Base-by-base conservation (phyloP, 2,888 invertebrate species). In the Apantesis nais region DNA sequence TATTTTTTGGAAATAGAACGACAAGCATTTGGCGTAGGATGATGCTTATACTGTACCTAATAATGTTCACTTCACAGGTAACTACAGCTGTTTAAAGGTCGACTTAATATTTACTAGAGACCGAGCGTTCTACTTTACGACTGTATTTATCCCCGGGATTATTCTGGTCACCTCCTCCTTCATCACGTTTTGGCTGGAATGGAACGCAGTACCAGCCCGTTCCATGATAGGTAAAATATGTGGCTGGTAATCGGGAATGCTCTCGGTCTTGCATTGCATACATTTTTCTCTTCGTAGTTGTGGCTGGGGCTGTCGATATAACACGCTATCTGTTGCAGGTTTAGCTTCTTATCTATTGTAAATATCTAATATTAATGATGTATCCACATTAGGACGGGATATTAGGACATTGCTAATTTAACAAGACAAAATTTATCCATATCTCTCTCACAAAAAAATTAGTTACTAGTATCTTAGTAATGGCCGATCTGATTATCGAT, bases 161-260 rank as follows among this genome's bases (percentile, higher is more conserved):
- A 98, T 98, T 91, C 96, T 98, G 95, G 98, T 98, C 90, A 98
- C 98, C 78, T 98, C 98, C 85, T 98, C 98, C 81, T 95, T 95
- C 96, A 98, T 98, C 94, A 98, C 98, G 77, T 98, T 98, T 95
- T 98, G 98, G 98, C 96, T 98, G 92, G 98, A 98, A 93, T 98
- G 98, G 97, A 98, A 98, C 93, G 98, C 98, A 79, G 98, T 98
- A 85, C 98, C 98, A 84, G 98, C 98, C 84, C 96, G 98, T 91
- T 98, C 98, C 89, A 98, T 98, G 98, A 98, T 98, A 95, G 97
- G 97, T 97, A 95, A 96, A 91, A 85, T 75, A 86, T 86, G 87
- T 87, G 90, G 90, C 89, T 90, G 91, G 90, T 89, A 86, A 86
- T 87, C 88, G 89, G 77, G 82, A 86, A 88, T 89, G 89, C 86